Conservation (phyloP, 2,888 invertebrate genomes). For the Proisotoma minuta region DNA sequence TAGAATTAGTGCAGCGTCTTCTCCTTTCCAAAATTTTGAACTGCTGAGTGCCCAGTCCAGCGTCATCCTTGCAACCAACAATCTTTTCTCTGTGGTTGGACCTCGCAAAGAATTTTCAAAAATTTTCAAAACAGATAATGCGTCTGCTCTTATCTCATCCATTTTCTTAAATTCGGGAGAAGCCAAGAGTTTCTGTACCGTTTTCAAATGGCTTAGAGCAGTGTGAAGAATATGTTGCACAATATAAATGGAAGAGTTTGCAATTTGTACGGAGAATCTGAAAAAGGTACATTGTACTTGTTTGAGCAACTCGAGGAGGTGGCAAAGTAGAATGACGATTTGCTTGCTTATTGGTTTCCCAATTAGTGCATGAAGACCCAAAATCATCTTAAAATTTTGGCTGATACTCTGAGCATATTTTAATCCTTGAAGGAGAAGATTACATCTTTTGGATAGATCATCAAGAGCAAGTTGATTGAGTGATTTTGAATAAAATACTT, state of each 20-base stretch:
- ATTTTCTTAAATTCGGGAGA: slow-evolving; percentile 17
- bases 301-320: slow-evolving; percentile 75
- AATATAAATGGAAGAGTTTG: slow-evolving; percentile 69
- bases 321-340: slow-evolving; percentile 69
- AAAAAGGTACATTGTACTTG: slow-evolving; percentile 67
- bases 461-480: slow-evolving; percentile 55
- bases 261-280: slow-evolving; percentile 64
- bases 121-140: slow-evolving; percentile 30
- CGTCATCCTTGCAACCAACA: slow-evolving; percentile 63
- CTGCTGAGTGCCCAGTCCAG: slow-evolving; percentile 58
- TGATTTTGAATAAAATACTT: slow-evolving; percentile 52
- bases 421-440: slow-evolving; percentile 63
- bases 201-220: slow-evolving; percentile 56
- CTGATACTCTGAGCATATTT: slow-evolving; percentile 64
- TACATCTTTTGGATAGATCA: slow-evolving; percentile 56
- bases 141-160: slow-evolving; percentile 36
- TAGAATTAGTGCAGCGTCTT: slow-evolving; percentile 62
- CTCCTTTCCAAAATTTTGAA: slow-evolving; percentile 48
- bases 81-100: slow-evolving; percentile 61
- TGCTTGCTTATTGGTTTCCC: slow-evolving; percentile 72
- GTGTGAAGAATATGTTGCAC: slow-evolving; percentile 75
- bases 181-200: slow-evolving; percentile 17
- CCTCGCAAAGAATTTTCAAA: slow-evolving; percentile 61
- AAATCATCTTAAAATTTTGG: slow-evolving; percentile 58
- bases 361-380: slow-evolving; percentile 66